Evolutionary conservation across 2,113 vertebrate species (phyloP), one percentile per base, ranked within the genome.

Genomic region (Circaetus gallicus): DNA sequence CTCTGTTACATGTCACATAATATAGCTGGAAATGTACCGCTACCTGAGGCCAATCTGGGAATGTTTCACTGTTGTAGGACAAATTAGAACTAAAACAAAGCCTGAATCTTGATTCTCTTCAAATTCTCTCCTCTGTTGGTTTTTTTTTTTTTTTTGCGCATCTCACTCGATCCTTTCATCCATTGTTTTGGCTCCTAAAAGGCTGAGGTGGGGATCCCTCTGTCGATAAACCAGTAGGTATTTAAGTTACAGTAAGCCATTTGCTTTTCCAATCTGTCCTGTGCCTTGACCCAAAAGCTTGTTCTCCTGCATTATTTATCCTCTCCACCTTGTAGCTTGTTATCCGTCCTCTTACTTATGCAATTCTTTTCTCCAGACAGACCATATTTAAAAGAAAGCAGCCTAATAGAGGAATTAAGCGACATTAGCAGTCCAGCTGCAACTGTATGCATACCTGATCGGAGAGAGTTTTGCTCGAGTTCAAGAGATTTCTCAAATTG

Each of bases 1-100:
- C 59, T 72, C 58, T 4, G 3, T 21, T 70, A 25, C 26, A 38
- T 0, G 0, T 72, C 84, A 66, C 28, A 3, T 2, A 25, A 10
- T 3, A 4, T 0, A 18, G 47, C 78, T 77, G 89, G 53, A 61
- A 73, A 65, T 0, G 21, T 26, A 19, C 42, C 11, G 1, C 63
- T 40, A 1, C 16, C n/a, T 1, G 38, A 84, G 69, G 82, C 74
- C 45, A 52, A 10, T 9, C 50, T 8, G 16, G 71, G 78, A 65
- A 49, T 5, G 1, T 9, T 36, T 38, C 26, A 3, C 65, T 59
- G 59, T 1, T 63, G 32, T 40, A 49, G 67, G 76, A 52, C 31
- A 79, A 71, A 88, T 16, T 9, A n/a, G 34, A 85, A 49, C 28
- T 49, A 14, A 79, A 91, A 21, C 25, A 34, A 83, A 92, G 24